A percentile compares a stretch with the other conserved stretches of the same genome.
phyloP scores from a whole-genome alignment of 2,888 invertebrate species.

The Agrochola circellaris region DNA sequence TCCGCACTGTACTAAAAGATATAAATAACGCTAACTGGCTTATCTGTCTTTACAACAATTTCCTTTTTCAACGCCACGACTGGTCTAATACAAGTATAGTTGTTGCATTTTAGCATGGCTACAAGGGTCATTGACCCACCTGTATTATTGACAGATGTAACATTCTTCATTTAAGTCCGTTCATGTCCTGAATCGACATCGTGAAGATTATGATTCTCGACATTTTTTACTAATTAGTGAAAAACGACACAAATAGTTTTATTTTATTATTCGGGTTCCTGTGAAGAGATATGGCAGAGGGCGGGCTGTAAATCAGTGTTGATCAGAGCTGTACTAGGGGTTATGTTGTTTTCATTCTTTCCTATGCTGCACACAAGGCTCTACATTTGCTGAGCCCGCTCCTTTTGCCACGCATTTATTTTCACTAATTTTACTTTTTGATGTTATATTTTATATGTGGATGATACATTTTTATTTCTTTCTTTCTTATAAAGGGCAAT shows the following conservation, averaged over 20 bases:
- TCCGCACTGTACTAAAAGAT: conserved; percentile 55
- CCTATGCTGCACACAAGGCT: not conserved
- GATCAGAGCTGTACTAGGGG: not conserved
- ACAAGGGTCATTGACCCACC: not conserved
- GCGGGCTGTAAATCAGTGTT: not conserved
- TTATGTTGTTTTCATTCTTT: too few species aligned
- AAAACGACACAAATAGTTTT: not conserved
- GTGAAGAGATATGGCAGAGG: too few species aligned
- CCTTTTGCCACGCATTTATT: not conserved
- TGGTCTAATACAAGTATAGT: conserved; percentile 59
- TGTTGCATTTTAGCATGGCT: not conserved
- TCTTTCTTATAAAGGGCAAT: not conserved
- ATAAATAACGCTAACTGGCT: conserved; percentile 58
- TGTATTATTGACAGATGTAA: not conserved
- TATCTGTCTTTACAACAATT: conserved; percentile 62
- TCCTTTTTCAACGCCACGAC: conserved; percentile 66
- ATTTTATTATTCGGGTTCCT: not conserved
- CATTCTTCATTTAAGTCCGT: not conserved
- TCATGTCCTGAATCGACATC: not conserved
- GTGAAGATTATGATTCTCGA: not conserved
- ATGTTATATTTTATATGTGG: too few species aligned
- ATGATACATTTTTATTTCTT: too few species aligned
- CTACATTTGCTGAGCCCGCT: not conserved
- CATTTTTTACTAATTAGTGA: too few species aligned
- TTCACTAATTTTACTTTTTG: too few species aligned